Evolutionary conservation across 2,888 invertebrate genomes (phyloP).

Genomic region (Sarcophaga caerulescens): DNA sequence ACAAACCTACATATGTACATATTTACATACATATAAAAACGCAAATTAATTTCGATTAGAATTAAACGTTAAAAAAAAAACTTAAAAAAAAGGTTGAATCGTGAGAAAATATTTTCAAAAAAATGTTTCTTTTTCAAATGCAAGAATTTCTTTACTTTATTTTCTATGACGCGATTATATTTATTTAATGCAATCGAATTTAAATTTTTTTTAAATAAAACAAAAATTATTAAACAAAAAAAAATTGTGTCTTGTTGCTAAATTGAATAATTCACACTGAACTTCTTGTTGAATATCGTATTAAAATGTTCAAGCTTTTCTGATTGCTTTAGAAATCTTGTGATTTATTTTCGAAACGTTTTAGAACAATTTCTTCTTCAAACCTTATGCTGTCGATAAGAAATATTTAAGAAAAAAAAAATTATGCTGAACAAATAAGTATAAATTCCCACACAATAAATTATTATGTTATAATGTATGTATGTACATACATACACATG

Average conservation of each 20-base stretch:
- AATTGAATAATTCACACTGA: too few relatives aligned
- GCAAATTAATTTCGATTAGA: background rate
- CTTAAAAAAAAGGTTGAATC: background rate
- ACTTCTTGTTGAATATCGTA: too few relatives aligned
- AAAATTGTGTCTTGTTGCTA: too few relatives aligned
- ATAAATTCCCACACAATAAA: constrained; percentile 48
- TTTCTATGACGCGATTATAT: background rate
- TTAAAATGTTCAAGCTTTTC: too few relatives aligned
- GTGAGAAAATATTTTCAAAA: background rate
- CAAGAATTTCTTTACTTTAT: background rate
- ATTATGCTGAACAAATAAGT: too few relatives aligned
- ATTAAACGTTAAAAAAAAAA: background rate
- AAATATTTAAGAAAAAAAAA: background rate
- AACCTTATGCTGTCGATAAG: constrained; percentile 34
- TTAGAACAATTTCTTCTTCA: too few relatives aligned
- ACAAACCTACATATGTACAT: background rate
- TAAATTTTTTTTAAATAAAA: too few relatives aligned
- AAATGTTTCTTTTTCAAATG: background rate
- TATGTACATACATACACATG: too few relatives aligned
- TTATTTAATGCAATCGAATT: too few relatives aligned
- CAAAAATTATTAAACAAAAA: too few relatives aligned
- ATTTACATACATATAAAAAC: background rate
- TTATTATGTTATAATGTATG: background rate
- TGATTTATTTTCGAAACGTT: too few relatives aligned
- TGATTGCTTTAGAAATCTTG: too few relatives aligned